Evolutionary conservation across 2,888 invertebrate species (phyloP), one percentile per base, ranked within the genome.

Genomic region (Blastobasis lacticolella): DNA sequence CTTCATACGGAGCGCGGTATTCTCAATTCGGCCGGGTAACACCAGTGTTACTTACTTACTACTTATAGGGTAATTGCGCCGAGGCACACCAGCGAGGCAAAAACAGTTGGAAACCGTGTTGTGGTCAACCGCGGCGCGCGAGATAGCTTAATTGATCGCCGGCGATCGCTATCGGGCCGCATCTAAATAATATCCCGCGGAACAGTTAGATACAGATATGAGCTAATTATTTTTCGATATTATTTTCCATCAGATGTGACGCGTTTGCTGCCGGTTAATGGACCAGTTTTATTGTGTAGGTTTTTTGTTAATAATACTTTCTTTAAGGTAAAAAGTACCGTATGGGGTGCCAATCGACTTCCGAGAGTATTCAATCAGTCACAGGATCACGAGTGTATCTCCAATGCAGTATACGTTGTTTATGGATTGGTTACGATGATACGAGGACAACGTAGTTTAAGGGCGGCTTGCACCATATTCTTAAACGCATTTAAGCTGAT

Each of bases 101-200:
- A 64, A 69, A 63, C 74, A 68, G 69, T 75, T 78, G 69, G 70
- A 78, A 77, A 78, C 69, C 68, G 68, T 70, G 74, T 71, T 77
- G 81, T 71, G 80, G 79, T 76, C 69, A 68, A 67, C 65, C 64
- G 63, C 45, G 51, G 61, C 60, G 61, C 62, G 61, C 64, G 63
- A 64, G 72, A 78, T 74, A 75, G 67, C 71, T 71, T 81, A 80
- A 82, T 83, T 75, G 75, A 74, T 78, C 69, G 61, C 54, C 62
- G 59, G 61, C 68, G 66, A 71, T 71, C 59, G 61, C 60, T 61
- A 67, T 68, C 67, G 54, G 23, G 50, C 52, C 46, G 56, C 60
- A 49, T 54, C 58, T 57, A 67, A 60, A 38, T 42, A 47, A 54
- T 54, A 49, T 44, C 46, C 48, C 47, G 52, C 45, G 53, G 69